Evolutionary conservation across 2,113 vertebrate genomes (phyloP), one percentile per base, ranked within the genome.

Genomic region (Meles meles): DNA sequence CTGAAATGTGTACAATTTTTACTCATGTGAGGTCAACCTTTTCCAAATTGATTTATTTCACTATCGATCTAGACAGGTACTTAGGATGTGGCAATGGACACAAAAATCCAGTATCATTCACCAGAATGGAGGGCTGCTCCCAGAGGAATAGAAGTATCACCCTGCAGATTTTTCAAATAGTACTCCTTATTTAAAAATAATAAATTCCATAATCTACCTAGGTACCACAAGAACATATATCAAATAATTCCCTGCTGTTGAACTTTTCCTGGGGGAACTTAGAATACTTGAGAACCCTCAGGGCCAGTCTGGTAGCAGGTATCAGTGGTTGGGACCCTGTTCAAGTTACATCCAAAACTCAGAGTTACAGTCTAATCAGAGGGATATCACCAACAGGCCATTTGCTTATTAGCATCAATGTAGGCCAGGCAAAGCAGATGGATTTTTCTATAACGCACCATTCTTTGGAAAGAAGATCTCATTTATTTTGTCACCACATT

Each of bases 261-360:
- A 98, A 74, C n/a, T 96, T 97, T 96, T 96, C 84, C 80, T 97
- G 31, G 44, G 55, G 98, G 82, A 83, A 94, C n/a, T 29, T 39
- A 47, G 5, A 34, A 34, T 21, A 49, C 7, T 65, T 65, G 61
- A 82, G 49, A 67, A 74, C 17, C 79, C 11, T 63, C 42, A 89
- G 80, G 47, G 12, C 49, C 20, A 83, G 17, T 59, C 79, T 80
- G 23, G 63, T 2, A 85, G 39, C 39, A 85, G 21, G 71, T 49
- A 65, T n/a, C 47, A 88, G 95, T 49, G 12, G 7, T 39, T 88
- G 10, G 4, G 37, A 63, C 6, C 34, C 7, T n/a, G 5, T 42
- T 21, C n/a, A 83, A 81, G 67, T 65, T 86, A 55, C 9, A 63
- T 39, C 31, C 18, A 39, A 90, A 96, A 77, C 12, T 61, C 21